Conservation (phyloP, 2,113 vertebrate species). For the Semnornis frantzii region DNA sequence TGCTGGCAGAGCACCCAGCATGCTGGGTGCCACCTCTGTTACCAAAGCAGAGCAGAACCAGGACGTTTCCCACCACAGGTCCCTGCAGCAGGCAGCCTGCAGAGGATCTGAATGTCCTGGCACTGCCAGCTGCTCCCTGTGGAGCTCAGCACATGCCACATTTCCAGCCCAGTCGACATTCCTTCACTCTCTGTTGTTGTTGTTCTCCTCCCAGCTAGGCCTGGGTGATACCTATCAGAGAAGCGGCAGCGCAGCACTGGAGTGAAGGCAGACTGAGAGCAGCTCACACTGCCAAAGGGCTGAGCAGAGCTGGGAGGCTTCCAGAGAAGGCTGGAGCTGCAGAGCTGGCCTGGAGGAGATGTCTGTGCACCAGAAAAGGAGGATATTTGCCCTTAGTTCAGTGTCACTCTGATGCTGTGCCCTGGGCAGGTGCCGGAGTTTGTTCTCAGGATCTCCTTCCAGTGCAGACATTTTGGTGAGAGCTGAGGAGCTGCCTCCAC, state of each 20-base stretch:
- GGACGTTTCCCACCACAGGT: accelerated
- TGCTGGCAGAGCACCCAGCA: not conserved
- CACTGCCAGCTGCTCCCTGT: accelerated
- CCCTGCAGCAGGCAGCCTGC: not conserved
- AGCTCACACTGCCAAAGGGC: not conserved
- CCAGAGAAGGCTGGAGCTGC: not conserved
- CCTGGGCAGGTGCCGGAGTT: not conserved
- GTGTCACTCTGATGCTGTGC: not conserved
- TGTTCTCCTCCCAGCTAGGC: not conserved
- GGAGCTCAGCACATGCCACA: not conserved
- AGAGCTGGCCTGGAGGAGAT: not conserved
- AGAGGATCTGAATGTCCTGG: not conserved
- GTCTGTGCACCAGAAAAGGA: not conserved
- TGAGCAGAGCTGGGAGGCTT: not conserved
- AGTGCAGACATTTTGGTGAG: not conserved
- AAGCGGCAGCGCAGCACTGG: not conserved
- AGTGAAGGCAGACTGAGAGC: not conserved
- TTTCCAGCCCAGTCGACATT: not conserved
- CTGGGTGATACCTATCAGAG: accelerated
- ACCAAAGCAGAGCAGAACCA: not conserved
- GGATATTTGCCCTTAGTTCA: not conserved
- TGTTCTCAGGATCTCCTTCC: not conserved
- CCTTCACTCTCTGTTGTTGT: not conserved
- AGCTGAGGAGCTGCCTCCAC: not conserved
- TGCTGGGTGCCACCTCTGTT: not conserved